Conservation (phyloP, 2,888 invertebrate species). For the Latrodectus elegans region DNA sequence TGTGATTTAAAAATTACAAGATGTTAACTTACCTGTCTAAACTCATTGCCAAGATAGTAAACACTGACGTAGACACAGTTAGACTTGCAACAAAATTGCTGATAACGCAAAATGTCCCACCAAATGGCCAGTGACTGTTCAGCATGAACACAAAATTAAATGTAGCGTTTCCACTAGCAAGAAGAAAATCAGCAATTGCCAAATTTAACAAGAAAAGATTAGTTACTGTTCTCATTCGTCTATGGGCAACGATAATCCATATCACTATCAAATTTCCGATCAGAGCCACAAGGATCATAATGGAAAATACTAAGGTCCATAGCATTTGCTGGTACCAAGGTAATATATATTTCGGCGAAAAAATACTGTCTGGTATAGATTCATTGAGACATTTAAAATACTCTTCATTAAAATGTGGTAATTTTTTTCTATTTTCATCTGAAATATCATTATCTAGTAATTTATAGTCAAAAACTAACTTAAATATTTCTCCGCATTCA, state of each 20-base stretch:
- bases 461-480: not conserved
- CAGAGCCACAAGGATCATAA: slow-evolving; percentile 86
- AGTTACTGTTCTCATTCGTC: slow-evolving; percentile 69
- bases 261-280: slow-evolving; percentile 92
- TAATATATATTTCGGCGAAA: slow-evolving; percentile 79
- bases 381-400: not conserved
- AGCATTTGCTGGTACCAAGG: slow-evolving; percentile 87
- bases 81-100: slow-evolving; percentile 67
- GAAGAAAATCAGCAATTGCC: slow-evolving; percentile 67
- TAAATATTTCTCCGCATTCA: slow-evolving; percentile 6
- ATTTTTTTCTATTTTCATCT: not conserved
- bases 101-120: slow-evolving; percentile 64
- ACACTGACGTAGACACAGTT: slow-evolving; percentile 68
- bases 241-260: slow-evolving; percentile 84
- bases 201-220: slow-evolving; percentile 70
- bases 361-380: not conserved
- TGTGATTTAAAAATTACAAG: no score
- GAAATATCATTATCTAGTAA: not conserved
- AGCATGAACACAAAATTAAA: slow-evolving; percentile 70
- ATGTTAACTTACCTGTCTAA: slow-evolving; percentile 67
- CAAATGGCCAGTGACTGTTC: slow-evolving; percentile 70
- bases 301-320: slow-evolving; percentile 85
- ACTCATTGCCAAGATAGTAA: slow-evolving; percentile 69
- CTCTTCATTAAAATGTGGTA: not conserved
- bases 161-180: slow-evolving; percentile 66